Percentiles rank a stretch among this genome's conserved stretches.
Evolutionary conservation across 2,797 vertebrate genomes (phyloP).

Genomic region (Coranthus polyacanthus): DNA sequence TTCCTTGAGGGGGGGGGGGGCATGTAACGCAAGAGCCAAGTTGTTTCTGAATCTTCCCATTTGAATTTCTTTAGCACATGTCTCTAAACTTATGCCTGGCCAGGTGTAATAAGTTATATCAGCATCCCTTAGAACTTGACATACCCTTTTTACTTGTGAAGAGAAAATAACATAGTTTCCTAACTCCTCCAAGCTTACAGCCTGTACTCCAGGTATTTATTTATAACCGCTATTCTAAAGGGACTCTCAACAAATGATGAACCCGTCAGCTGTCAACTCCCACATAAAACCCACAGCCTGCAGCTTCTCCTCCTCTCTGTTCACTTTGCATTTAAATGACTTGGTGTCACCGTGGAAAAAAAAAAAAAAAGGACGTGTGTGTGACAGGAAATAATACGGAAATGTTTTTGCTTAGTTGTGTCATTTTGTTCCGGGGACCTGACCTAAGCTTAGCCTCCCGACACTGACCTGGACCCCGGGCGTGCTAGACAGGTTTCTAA

Average conservation of each 20-base stretch:
- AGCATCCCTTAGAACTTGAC: conserved; percentile 36
- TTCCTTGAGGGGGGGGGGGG: conserved; percentile 14
- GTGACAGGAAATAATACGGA: conserved; percentile 31
- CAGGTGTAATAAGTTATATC: conserved; percentile 25
- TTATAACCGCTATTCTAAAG: conserved; percentile 47
- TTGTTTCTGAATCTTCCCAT: conserved; percentile 6
- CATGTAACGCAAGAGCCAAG: conserved; percentile 11
- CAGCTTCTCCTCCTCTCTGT: conserved; percentile 43
- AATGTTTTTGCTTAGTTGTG: conserved; percentile 47
- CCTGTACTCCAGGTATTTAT: conserved; percentile 58
- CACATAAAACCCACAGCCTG: conserved; percentile 47
- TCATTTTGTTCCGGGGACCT: conserved; percentile 38
- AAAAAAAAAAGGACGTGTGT: not conserved
- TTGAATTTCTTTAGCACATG: conserved; percentile 16
- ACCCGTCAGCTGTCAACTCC: conserved; percentile 63
- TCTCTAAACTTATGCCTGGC: not conserved
- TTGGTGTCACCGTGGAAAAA: conserved; percentile 20
- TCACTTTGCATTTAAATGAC: conserved; percentile 61
- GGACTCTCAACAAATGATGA: conserved; percentile 64
- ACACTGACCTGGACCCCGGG: conserved; percentile 51
- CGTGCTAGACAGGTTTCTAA: conserved; percentile 49
- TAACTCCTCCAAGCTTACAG: conserved; percentile 35
- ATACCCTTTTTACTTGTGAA: conserved; percentile 8
- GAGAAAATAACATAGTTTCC: conserved; percentile 24
- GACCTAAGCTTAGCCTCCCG: conserved; percentile 41